phyloP scores from a whole-genome alignment of 1,140 invertebrate species.

The Apis florea region DNA sequence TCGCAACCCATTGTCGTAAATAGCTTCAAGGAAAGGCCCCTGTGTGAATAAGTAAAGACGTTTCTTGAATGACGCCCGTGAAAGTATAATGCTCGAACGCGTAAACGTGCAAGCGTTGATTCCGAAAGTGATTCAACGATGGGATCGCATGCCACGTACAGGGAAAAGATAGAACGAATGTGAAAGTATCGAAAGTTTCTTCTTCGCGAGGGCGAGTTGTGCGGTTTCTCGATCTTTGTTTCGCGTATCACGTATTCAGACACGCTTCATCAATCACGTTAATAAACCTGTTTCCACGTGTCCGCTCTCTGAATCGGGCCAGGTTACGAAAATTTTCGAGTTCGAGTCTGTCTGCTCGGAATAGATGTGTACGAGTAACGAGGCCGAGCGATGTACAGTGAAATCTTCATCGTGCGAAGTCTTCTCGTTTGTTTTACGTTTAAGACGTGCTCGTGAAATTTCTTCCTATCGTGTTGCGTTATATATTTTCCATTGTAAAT shows the following conservation, averaged over 20 bases:
- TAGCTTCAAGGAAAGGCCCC: constrained; percentile 1
- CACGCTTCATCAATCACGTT: constrained; percentile 47
- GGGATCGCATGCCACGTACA: constrained; percentile 25
- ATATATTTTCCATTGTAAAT: background rate
- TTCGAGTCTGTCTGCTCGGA: background rate
- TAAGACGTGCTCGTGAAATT: background rate
- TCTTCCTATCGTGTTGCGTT: background rate
- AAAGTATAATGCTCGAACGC: constrained; percentile 50
- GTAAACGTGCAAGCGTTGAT: constrained; percentile 36
- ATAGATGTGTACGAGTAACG: background rate
- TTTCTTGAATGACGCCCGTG: constrained; percentile 44
- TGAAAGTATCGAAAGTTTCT: constrained; percentile 59
- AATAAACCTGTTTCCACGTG: constrained; percentile 44
- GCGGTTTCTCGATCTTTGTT: constrained; percentile 33
- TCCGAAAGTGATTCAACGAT: constrained; percentile 42
- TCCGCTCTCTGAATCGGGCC: background rate
- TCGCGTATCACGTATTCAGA: background rate
- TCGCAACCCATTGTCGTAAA: constrained; percentile 30
- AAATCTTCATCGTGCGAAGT: background rate
- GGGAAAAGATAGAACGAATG: constrained; percentile 32
- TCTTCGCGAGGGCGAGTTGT: constrained; percentile 33
- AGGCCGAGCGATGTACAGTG: background rate
- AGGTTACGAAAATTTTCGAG: constrained; percentile 14
- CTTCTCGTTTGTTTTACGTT: background rate
- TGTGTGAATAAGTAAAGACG: constrained; percentile 37